Percentiles rank a stretch among this genome's conserved stretches.
phyloP scores from a whole-genome alignment of 2,888 invertebrate species.

The Drosophila koepferae region DNA sequence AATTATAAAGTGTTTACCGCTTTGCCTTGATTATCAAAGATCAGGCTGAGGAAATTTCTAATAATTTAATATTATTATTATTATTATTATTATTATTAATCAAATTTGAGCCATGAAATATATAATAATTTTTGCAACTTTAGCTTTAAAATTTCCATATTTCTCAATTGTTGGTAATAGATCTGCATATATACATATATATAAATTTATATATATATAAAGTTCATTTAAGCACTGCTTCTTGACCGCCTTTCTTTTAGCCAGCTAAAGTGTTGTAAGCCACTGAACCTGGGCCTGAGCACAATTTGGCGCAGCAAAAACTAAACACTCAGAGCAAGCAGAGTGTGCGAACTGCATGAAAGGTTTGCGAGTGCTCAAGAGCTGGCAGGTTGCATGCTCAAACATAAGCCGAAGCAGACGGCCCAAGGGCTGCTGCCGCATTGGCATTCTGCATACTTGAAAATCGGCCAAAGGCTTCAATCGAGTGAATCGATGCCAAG shows the following conservation, averaged over 20 bases:
- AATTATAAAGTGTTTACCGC: too few species aligned
- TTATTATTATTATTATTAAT: too few species aligned
- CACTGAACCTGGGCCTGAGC: not conserved
- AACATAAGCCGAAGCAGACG: slow-evolving; percentile 31
- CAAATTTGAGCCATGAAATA: too few species aligned
- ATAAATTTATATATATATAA: not conserved
- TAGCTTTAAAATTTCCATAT: too few species aligned
- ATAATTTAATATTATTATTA: too few species aligned
- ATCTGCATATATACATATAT: not conserved
- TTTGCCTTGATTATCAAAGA: too few species aligned
- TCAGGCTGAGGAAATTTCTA: too few species aligned
- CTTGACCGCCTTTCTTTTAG: slow-evolving; percentile 14
- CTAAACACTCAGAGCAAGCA: slow-evolving; percentile 4
- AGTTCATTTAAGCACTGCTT: not conserved
- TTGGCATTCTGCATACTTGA: slow-evolving; percentile 25
- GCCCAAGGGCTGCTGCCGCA: slow-evolving; percentile 24
- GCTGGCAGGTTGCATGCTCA: slow-evolving; percentile 36
- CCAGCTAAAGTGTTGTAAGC: not conserved
- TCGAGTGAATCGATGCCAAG: slow-evolving; percentile 44
- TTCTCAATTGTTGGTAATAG: too few species aligned
- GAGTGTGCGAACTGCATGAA: slow-evolving; percentile 15
- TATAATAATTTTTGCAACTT: too few species aligned
- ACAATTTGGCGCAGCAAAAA: slow-evolving; percentile 6
- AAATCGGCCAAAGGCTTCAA: slow-evolving; percentile 21
- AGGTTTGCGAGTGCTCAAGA: slow-evolving; percentile 10